Evolutionary conservation across 2,113 vertebrate genomes (phyloP).

Genomic region (Podiceps cristatus): DNA sequence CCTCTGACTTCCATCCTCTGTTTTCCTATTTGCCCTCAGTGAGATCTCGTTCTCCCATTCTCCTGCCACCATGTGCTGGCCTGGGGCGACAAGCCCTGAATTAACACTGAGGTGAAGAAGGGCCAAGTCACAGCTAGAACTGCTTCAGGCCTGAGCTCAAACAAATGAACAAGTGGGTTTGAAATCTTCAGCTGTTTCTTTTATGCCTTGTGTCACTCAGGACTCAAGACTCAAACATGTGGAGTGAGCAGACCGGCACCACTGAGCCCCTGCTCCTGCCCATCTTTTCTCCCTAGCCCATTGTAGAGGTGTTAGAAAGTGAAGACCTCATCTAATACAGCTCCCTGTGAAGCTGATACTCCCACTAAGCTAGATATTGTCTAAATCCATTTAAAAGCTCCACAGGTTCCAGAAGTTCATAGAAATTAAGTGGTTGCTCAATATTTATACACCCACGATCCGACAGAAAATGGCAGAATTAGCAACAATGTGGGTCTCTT

Average conservation of each 20-base stretch:
- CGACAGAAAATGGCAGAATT: neutral
- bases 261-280: neutral
- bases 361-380: neutral
- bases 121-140: neutral
- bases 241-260: neutral
- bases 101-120: neutral
- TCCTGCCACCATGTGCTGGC: neutral
- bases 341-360: neutral
- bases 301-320: neutral
- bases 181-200: neutral
- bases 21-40: neutral
- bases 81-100: neutral
- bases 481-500: neutral
- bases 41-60: neutral
- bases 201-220: neutral
- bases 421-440: neutral
- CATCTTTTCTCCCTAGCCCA: neutral
- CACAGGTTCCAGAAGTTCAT: neutral
- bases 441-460: neutral
- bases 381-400: neutral
- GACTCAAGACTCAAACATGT: accelerated
- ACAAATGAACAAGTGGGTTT: neutral
- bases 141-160: neutral
- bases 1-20: neutral
- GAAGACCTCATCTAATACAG: neutral